phyloP scores from a whole-genome alignment of 1,140 invertebrate species.

The Helicorthomorpha holstii region DNA sequence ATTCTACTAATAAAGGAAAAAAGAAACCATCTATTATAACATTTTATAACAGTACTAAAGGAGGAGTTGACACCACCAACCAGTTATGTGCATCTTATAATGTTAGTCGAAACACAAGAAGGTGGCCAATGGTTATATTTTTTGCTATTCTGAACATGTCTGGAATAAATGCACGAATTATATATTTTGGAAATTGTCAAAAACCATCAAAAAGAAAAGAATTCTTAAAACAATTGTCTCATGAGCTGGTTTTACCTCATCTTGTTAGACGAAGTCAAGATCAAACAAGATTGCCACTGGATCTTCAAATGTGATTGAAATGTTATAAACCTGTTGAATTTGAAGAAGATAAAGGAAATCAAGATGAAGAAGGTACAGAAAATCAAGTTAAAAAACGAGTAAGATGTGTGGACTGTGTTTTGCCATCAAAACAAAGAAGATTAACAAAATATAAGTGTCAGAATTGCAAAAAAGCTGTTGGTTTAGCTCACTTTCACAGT shows the following conservation, averaged over 20 bases:
- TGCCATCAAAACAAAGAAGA: not conserved
- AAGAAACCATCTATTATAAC: slow-evolving; percentile 25
- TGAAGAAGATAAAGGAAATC: no score
- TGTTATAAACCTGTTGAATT: not conserved
- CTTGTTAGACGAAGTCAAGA: not conserved
- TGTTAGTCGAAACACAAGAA: slow-evolving; percentile 20
- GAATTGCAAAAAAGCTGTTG: not conserved
- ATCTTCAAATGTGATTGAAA: not conserved
- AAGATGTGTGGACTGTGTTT: not conserved
- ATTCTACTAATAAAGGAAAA: not conserved
- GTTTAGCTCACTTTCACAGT: not conserved
- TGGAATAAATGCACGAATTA: slow-evolving; percentile 9
- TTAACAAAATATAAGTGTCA: not conserved
- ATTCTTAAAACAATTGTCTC: not conserved
- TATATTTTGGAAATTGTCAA: not conserved
- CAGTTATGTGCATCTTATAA: slow-evolving; percentile 23
- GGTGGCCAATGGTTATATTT: slow-evolving; percentile 21
- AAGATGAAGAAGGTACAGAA: no score
- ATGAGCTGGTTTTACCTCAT: not conserved
- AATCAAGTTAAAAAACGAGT: not conserved
- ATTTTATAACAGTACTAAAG: slow-evolving; percentile 26
- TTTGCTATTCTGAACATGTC: slow-evolving; percentile 11
- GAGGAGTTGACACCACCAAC: slow-evolving; percentile 27
- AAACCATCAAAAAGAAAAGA: not conserved
- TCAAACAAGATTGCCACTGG: not conserved